These are phyloP conservation scores for Epistrophe eligans DNA, from an alignment of 2,888 invertebrate genomes.

Conservation along the genomic window DNA sequence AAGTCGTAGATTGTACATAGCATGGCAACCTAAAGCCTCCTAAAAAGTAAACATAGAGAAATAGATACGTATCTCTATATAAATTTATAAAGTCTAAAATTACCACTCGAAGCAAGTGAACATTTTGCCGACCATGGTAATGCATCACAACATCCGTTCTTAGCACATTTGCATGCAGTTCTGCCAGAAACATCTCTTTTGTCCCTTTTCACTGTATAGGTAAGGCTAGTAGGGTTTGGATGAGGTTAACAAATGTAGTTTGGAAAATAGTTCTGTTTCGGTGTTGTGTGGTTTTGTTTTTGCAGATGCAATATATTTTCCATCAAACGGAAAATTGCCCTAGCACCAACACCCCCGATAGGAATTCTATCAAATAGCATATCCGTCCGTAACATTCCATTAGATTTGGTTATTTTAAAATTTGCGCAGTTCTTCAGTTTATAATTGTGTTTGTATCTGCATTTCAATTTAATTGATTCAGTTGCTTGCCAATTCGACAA, in stretches of 20 bases:
- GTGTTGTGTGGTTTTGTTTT: constrained; percentile 39
- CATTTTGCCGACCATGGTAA: constrained; percentile 15
- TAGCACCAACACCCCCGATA: no score
- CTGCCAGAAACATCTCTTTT: constrained; percentile 16
- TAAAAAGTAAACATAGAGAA: constrained; percentile 10
- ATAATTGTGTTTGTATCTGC: constrained; percentile 3
- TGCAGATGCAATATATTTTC: constrained; percentile 31
- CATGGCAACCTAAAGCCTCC: constrained; percentile 4
- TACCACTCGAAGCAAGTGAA: constrained; percentile 34
- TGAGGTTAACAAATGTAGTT: constrained; percentile 21
- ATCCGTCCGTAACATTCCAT: constrained; percentile 36
- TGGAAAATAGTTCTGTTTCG: constrained; percentile 40
- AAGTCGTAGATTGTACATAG: neutral
- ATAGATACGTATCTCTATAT: constrained; percentile 2
- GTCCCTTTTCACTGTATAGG: neutral
- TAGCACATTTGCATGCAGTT: constrained; percentile 17
- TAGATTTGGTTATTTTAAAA: constrained; percentile 3
- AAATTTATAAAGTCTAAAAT: neutral
- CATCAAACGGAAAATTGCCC: constrained; percentile 11
- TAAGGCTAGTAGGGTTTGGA: neutral
- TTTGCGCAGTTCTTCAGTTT: constrained; percentile 6
- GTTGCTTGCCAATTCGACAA: neutral
- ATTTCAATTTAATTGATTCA: constrained; percentile 8
- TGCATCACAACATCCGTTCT: constrained; percentile 40
- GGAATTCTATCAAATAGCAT: constrained; percentile 56